Base-by-base conservation (phyloP, 2,113 vertebrate species). In the Corvus moneduloides region DNA sequence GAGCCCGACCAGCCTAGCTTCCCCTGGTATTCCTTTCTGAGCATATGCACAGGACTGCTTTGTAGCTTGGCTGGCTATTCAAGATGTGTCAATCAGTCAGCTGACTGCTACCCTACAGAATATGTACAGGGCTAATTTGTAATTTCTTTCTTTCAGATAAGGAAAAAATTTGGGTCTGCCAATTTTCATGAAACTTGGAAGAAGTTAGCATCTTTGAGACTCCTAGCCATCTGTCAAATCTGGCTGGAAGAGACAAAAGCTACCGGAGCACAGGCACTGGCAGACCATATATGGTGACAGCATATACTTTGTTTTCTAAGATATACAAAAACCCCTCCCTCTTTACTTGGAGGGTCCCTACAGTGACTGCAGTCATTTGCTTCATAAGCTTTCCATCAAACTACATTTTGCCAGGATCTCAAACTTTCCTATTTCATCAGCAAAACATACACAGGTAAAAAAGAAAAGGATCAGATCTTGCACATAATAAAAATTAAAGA, bases 191-290 rank as follows among this genome's bases (percentile, higher is more conserved):
- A 66, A 87, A 55, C 41, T 71, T 91, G 76, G 37, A 90, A 73
- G 28, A 92, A 73, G 7, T 77, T 35, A 61, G 9, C 14, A 48
- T 72, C 44, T 86, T 77, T 56, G 37, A 94, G 67, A 54, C 23
- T 84, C 33, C 32, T n/a, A 80, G 37, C 58, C 71, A 82, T 87
- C 90, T 93, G 94, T 86, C 76, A 90, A 77, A 84, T 69, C 54
- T 67, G 17, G 17, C 11, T 41, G 17, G 55, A 90, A 85, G 3
- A 75, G 48, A 59, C n/a, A 82, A 79, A 68, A 84, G 28, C 19
- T 80, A 49, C 37, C 14, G 30, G 54, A 86, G 49, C n/a, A 56
- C 54, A 80, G 37, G 46, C 41, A 54, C 35, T 87, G 41, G 49
- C 52, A 92, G 75, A 52, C 21, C 12, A 75, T 16, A 13, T 4